Evolutionary conservation across 2,113 vertebrate genomes (phyloP), one percentile per base, ranked within the genome.

Genomic region (Gopherus evgoodei): DNA sequence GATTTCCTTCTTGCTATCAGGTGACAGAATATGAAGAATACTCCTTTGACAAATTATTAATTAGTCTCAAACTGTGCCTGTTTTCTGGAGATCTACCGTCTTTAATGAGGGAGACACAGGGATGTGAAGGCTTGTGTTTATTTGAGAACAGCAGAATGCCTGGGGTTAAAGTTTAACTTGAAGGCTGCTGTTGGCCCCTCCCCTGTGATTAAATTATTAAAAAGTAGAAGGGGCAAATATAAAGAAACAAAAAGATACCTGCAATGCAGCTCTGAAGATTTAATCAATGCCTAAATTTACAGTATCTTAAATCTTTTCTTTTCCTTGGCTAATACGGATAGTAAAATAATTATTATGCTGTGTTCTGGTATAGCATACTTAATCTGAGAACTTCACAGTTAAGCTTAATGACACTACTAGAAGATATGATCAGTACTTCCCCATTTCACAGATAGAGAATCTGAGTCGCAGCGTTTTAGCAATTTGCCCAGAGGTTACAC

Each of bases 151-250:
- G 84, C 14, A 86, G 78, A 96, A 95, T 49, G 17, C 35, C 38
- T 42, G 21, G 2, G 1, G 38, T 93, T 94, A 95, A 93, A 88
- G 53, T 81, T 93, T 65, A 50, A 47, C 69, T 94, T 86, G 93
- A 94, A 96, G 91, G 24, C 54, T 90, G 16, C 76, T 65, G 42
- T 65, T 82, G 47, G 53, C 44, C 82, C 86, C 90, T 89, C 69
- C 52, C 17, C 84, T 93, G 84, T 91, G 7, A 79, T 83, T 81
- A 79, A 91, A 94, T 80, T 52, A 93, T 94, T 95, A 94, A 93
- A 16, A 93, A 84, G 84, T 10, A 42, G 56, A 19, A 62, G 31
- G 27, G 35, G 31, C 19, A 83, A 91, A 81, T 93, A 88, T 19
- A 72, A 38, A 72, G 65, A 38, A 72, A 72, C 65, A 72, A 69